Percentiles rank a stretch among this genome's conserved stretches.
Evolutionary conservation across 2,888 invertebrate species (phyloP).

Genomic region (Xestoiulus laeticollis): DNA sequence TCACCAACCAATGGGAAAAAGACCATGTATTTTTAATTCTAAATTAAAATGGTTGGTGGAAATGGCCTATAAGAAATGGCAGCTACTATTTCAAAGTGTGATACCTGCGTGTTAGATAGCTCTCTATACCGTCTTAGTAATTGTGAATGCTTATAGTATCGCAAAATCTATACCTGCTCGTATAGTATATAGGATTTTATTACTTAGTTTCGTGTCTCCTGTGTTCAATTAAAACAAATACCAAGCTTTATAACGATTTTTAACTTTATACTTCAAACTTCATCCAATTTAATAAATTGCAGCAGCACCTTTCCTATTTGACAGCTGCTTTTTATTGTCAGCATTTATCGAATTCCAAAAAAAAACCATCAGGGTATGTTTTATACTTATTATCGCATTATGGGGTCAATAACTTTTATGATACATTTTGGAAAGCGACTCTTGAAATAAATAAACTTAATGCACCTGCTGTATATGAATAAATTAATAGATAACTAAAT

Average conservation of each 20-base stretch:
- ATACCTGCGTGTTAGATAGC: constrained; percentile 28
- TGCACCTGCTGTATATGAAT: too few relatives aligned
- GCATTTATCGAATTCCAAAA: too few relatives aligned
- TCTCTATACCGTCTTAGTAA: background rate
- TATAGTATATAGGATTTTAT: background rate
- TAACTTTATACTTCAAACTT: background rate
- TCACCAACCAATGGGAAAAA: background rate
- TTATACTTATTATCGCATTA: too few relatives aligned
- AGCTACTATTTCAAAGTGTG: constrained; percentile 31
- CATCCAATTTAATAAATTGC: background rate
- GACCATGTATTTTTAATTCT: background rate
- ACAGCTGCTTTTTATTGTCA: background rate
- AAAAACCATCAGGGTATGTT: too few relatives aligned
- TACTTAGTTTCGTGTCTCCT: background rate
- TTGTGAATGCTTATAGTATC: background rate
- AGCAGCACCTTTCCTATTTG: background rate
- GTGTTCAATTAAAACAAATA: background rate
- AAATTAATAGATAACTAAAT: too few relatives aligned
- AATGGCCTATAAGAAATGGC: background rate
- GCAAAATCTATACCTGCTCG: background rate
- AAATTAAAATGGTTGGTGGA: constrained; percentile 5
- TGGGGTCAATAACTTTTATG: too few relatives aligned
- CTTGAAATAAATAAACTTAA: too few relatives aligned
- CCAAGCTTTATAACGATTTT: background rate
- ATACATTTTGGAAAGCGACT: too few relatives aligned